phyloP scores from a whole-genome alignment of 2,888 invertebrate genomes.

The Ceriagrion tenellum region DNA sequence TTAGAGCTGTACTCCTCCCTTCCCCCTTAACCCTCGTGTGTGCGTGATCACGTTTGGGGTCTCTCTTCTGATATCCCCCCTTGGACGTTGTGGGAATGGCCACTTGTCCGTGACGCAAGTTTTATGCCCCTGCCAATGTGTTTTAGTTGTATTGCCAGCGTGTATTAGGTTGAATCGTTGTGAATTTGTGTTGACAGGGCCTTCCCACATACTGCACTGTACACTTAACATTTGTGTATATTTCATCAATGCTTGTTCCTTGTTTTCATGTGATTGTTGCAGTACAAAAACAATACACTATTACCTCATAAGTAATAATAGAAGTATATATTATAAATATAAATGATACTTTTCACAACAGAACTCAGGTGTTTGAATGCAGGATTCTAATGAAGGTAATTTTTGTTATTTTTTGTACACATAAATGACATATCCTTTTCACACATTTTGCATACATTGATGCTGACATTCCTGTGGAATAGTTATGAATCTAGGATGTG shows the following conservation, averaged over 20 bases:
- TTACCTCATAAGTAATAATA: constrained; percentile 68
- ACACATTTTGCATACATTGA: constrained; percentile 65
- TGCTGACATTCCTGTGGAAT: constrained; percentile 68
- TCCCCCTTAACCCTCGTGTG: background rate
- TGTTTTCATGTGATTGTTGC: constrained; percentile 68
- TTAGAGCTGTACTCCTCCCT: constrained; percentile 62
- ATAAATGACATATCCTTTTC: constrained; percentile 68
- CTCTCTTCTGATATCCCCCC: constrained; percentile 48
- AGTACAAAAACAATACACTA: constrained; percentile 67
- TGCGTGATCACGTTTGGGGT: constrained; percentile 48
- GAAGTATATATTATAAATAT: constrained; percentile 66
- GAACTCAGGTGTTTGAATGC: constrained; percentile 66
- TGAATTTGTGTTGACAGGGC: constrained; percentile 66
- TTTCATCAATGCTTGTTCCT: constrained; percentile 68
- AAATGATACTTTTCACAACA: constrained; percentile 68
- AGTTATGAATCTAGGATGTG: constrained; percentile 66
- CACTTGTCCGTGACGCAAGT: constrained; percentile 53
- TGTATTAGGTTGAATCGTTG: constrained; percentile 57
- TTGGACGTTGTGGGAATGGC: constrained; percentile 53
- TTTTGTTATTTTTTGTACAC: constrained; percentile 67
- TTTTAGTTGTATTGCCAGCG: constrained; percentile 62
- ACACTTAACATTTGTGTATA: constrained; percentile 67
- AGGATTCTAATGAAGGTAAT: constrained; percentile 67
- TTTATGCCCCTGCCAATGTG: constrained; percentile 54
- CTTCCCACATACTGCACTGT: constrained; percentile 65